Evolutionary conservation across 2,797 vertebrate species (phyloP).

Genomic region (Loris lydekkerianus): DNA sequence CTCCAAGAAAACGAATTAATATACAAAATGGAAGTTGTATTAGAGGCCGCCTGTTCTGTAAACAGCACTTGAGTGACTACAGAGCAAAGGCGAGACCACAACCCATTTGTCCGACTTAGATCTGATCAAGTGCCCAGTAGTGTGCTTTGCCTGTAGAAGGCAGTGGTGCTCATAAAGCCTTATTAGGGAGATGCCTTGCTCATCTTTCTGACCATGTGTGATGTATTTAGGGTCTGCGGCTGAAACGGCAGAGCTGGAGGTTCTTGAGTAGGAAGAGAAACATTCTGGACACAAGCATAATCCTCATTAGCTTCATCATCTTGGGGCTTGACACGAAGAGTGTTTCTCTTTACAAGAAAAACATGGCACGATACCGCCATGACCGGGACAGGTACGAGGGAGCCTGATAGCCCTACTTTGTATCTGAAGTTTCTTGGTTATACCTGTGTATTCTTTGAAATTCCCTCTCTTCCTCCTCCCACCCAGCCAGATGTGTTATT

Average conservation of each 20-base stretch:
- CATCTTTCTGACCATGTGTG: not conserved
- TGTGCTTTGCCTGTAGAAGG: not conserved
- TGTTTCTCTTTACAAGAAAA: constrained; percentile 55
- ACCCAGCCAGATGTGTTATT: not conserved
- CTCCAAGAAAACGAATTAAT: constrained; percentile 6
- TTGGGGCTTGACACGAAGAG: constrained; percentile 74
- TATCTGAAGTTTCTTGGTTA: not conserved
- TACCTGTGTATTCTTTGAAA: not conserved
- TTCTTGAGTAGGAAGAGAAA: constrained; percentile 80
- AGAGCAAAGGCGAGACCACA: not conserved
- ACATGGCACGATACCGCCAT: constrained; percentile 48
- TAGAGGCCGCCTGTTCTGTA: not conserved
- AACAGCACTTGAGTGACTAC: not conserved
- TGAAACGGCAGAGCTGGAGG: constrained; percentile 74
- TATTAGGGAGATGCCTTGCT: not conserved
- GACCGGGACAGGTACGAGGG: constrained; percentile 75
- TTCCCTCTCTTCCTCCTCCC: not conserved
- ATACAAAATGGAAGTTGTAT: not conserved
- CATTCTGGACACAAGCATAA: constrained; percentile 76
- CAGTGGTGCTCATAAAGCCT: not conserved
- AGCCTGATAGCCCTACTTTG: not conserved
- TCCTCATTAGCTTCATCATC: constrained; percentile 75
- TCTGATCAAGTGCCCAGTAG: not conserved
- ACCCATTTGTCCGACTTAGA: not conserved
- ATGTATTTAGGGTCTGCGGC: constrained; percentile 62